Conservation (phyloP, 2,797 vertebrate species). For the Prionace glauca region DNA sequence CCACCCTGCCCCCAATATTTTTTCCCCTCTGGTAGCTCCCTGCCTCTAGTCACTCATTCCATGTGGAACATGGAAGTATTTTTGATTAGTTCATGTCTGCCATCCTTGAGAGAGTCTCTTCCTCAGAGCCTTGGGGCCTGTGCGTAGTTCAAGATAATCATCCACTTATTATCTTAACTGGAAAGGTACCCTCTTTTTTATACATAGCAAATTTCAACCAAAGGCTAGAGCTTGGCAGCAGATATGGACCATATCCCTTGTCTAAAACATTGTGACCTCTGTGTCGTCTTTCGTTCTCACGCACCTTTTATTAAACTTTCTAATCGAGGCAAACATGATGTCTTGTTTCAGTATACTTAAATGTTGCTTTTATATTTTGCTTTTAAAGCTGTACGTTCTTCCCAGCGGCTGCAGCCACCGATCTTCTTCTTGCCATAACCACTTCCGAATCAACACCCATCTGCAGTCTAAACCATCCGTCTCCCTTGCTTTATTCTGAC, state of each 20-base stretch:
- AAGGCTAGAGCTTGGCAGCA: neutral
- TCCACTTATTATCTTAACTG: neutral
- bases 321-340: neutral
- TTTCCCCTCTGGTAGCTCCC: neutral
- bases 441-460: slow-evolving; percentile 44
- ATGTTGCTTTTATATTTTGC: neutral
- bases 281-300: neutral
- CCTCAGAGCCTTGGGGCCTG: neutral
- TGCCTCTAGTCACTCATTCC: neutral
- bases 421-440: slow-evolving; percentile 40
- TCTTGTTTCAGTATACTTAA: neutral
- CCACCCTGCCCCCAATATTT: neutral
- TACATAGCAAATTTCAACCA: neutral
- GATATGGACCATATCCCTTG: neutral
- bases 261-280: neutral
- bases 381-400: neutral
- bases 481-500: neutral
- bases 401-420: neutral
- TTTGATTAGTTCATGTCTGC: neutral
- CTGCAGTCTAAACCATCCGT: slow-evolving; percentile 40
- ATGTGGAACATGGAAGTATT: neutral
- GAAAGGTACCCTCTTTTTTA: neutral
- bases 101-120: neutral
- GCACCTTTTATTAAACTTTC: neutral
- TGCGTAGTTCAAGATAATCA: neutral